A percentile compares a stretch with the other conserved stretches of the same genome.
Evolutionary conservation across 2,797 vertebrate species (phyloP).

Genomic region (Steatocranus sp.): DNA sequence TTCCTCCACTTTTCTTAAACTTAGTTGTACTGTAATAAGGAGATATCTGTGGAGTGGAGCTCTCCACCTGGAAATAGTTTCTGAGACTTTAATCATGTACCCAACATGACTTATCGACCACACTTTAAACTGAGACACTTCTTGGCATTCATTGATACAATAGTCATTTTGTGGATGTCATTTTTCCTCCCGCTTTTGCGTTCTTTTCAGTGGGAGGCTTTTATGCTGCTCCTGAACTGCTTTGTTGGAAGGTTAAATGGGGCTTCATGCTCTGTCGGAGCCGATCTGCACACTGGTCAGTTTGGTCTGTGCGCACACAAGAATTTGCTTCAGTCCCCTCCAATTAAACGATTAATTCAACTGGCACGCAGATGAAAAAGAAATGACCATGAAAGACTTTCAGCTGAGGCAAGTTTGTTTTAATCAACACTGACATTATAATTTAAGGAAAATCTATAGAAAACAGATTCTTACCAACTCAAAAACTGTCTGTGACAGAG

Average conservation of each 20-base stretch:
- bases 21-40: background rate
- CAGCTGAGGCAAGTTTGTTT: constrained; percentile 49
- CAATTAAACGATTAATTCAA: background rate
- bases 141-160: background rate
- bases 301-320: background rate
- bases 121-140: background rate
- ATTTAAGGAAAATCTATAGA: constrained; percentile 60
- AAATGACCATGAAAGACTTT: constrained; percentile 6
- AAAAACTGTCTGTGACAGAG: constrained; percentile 33
- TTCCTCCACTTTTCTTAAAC: background rate
- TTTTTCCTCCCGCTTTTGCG: background rate
- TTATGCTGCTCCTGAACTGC: background rate
- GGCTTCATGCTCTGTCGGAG: background rate
- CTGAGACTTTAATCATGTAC: rapidly evolving
- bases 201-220: background rate
- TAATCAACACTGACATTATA: constrained; percentile 54
- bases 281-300: background rate
- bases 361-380: background rate
- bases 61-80: background rate
- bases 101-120: background rate
- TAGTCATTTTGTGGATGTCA: background rate
- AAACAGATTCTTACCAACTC: constrained; percentile 45
- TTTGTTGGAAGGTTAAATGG: constrained; percentile 1
- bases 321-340: background rate
- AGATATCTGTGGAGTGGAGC: background rate